These are phyloP conservation scores for Xanthia icteritia DNA, from an alignment of 2,888 invertebrate species.

Conservation along the genomic window DNA sequence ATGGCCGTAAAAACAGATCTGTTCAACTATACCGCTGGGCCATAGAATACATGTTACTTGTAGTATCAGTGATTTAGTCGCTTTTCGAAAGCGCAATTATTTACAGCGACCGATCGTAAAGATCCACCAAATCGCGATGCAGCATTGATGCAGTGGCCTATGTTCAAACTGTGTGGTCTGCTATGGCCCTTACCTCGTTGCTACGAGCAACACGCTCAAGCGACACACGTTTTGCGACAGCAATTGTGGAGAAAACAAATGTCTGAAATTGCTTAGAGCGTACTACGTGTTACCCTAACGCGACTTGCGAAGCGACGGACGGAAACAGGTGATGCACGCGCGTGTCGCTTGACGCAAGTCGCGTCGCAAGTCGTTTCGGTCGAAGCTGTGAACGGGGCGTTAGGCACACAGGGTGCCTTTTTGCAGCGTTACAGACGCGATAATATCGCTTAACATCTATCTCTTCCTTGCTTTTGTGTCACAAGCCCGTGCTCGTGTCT, in stretches of 20 bases:
- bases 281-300: neutral
- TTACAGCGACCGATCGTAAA: neutral
- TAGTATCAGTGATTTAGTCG: neutral
- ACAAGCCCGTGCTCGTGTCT: neutral
- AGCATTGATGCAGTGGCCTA: neutral
- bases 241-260: neutral
- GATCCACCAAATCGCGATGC: neutral
- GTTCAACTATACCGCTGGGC: conserved; percentile 2
- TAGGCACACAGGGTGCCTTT: neutral
- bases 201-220: neutral
- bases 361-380: neutral
- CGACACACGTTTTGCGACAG: neutral
- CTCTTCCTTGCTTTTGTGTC: neutral
- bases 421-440: too few species aligned
- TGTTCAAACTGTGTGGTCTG: neutral
- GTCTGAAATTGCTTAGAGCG: neutral
- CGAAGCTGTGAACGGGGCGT: neutral
- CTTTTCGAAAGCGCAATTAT: neutral
- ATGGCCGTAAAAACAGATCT: conserved; percentile 13
- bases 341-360: too few species aligned
- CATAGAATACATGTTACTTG: neutral
- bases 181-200: neutral
- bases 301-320: too few species aligned
- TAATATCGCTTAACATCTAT: neutral
- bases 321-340: too few species aligned